Evolutionary conservation across 2,113 vertebrate genomes (phyloP).

Genomic region (Lepus americanus): DNA sequence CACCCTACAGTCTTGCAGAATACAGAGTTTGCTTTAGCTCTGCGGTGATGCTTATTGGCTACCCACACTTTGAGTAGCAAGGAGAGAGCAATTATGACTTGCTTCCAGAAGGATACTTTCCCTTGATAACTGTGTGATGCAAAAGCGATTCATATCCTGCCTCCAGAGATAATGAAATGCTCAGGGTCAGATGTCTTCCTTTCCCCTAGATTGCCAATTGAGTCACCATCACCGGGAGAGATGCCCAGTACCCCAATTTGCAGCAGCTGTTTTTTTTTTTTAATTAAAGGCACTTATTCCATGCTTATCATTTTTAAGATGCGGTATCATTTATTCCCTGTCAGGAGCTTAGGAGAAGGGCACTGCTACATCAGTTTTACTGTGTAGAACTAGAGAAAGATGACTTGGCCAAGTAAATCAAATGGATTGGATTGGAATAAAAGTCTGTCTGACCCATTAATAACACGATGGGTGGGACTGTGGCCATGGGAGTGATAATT

Average conservation of each 20-base stretch:
- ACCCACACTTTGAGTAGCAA: background rate
- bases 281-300: background rate
- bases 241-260: background rate
- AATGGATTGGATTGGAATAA: background rate
- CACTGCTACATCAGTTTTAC: background rate
- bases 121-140: background rate
- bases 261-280: background rate
- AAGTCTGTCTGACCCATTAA: background rate
- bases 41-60: no score
- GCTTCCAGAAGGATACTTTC: background rate
- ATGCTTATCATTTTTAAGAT: background rate
- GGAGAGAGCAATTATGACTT: background rate
- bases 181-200: background rate
- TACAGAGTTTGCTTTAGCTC: background rate
- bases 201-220: background rate
- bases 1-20: background rate
- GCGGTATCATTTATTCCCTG: background rate
- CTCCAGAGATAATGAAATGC: background rate
- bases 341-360: background rate
- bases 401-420: background rate
- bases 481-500: background rate
- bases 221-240: background rate
- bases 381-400: background rate
- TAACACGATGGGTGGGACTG: background rate
- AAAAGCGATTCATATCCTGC: conserved; percentile 55